Evolutionary conservation across 2,888 invertebrate genomes (phyloP).

Genomic region (Noctua comes): DNA sequence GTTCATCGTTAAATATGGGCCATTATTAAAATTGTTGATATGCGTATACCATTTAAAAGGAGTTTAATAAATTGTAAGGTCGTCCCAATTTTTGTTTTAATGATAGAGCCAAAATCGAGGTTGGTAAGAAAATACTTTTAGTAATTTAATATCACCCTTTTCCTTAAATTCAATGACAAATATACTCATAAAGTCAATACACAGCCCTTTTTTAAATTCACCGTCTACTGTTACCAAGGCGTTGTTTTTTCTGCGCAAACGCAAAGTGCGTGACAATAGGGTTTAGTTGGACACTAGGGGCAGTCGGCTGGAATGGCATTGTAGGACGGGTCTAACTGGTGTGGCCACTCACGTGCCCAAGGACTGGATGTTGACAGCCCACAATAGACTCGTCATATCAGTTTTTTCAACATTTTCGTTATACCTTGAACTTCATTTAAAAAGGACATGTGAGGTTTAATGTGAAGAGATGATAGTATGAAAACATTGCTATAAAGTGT

Average conservation of each 20-base stretch:
- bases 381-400: conserved; percentile 57
- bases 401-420: conserved; percentile 42
- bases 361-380: conserved; percentile 67
- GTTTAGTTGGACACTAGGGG: conserved; percentile 63
- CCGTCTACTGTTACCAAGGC: conserved; percentile 52
- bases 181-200: conserved; percentile 26
- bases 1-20: conserved; percentile 44
- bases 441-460: neutral
- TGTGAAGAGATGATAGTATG: neutral
- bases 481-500: neutral
- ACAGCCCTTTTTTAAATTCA: conserved; percentile 5
- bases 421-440: conserved; percentile 41
- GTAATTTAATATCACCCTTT: conserved; percentile 43
- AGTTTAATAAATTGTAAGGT: neutral
- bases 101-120: conserved; percentile 2
- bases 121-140: conserved; percentile 25
- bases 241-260: conserved; percentile 50
- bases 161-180: conserved; percentile 30
- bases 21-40: conserved; percentile 28
- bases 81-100: neutral
- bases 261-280: conserved; percentile 67
- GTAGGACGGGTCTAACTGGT: conserved; percentile 74
- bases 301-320: conserved; percentile 75
- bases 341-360: conserved; percentile 64
- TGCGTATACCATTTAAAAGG: conserved; percentile 20